Base-by-base conservation (phyloP, 2,888 invertebrate genomes). In the Salpingus planirostris region DNA sequence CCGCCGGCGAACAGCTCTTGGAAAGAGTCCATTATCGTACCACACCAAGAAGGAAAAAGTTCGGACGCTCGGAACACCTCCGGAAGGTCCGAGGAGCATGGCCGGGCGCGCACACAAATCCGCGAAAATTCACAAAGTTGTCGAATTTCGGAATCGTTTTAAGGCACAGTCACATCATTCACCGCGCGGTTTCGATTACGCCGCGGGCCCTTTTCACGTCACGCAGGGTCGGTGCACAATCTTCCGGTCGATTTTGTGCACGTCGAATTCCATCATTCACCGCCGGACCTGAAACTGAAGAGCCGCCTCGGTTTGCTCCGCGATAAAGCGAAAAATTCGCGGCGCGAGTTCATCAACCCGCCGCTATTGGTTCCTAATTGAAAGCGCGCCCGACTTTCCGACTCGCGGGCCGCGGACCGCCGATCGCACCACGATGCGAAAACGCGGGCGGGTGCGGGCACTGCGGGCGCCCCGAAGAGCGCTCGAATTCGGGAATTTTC, bases 11-110 rank as follows among this genome's bases (percentile, higher is more conserved):
- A 64, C 47, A 67, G 55, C 46, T 65, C 66, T 49, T 65, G 63
- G 52, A 67, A 65, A 46, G 63, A 59, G 63, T 68, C 66, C 68
- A 68, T 68, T 18, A 18, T 18, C 51, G 54, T 62, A 47, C 36
- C 42, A 42, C 34, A 31, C 31, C 33, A 42, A 42, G 27, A 18
- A 18, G 5, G 36, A 36, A 29, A 45, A 40, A 37, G 47, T 47
- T 45, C 47, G 44, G 38, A 42, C 44, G 40, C 46, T 41, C 28
- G 8, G 8, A 14, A 38, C 42, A 42, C 40, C 38, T 31, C 31
- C 30, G 30, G 13, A 7, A 7, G 15, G 22, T 35, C 29, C 22
- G 31, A 38, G 30, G 26, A 32, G 28, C 54, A 54, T 54, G 54
- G 52, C 54, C 46, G 50, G 40, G 24, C 32, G 28, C 34, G 26